Conservation (phyloP, 2,797 vertebrate genomes). For the Acomys russatus region DNA sequence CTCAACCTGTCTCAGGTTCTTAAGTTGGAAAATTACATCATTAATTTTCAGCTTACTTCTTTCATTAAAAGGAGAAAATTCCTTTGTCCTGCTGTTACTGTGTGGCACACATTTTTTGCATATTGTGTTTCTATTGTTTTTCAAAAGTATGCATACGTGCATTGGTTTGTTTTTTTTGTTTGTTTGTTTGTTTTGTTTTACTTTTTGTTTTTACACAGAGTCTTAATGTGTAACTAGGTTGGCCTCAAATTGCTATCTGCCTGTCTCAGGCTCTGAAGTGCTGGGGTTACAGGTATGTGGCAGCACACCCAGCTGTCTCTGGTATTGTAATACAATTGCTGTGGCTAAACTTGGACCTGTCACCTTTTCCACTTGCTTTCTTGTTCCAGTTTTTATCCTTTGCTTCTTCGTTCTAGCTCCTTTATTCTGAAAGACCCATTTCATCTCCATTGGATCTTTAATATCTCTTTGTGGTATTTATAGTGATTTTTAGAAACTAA, state of each 20-base stretch:
- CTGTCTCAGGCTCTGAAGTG: neutral
- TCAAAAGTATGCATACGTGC: neutral
- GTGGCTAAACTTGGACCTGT: neutral
- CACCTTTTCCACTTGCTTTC: neutral
- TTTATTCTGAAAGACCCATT: neutral
- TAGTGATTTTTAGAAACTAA: slow-evolving; percentile 36
- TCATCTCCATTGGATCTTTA: neutral
- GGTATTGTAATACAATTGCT: neutral
- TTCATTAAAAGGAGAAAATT: neutral
- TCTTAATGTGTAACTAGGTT: neutral
- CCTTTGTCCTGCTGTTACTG: slow-evolving; percentile 15
- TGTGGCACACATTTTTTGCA: neutral
- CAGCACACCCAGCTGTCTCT: neutral
- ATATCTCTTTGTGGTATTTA: neutral
- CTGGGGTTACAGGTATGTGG: neutral
- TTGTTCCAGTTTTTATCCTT: neutral
- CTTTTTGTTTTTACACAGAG: neutral
- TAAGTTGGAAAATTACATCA: slow-evolving; percentile 26
- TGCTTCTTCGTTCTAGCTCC: neutral
- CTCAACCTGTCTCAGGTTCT: neutral
- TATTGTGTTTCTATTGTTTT: slow-evolving; percentile 38
- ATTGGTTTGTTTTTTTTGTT: neutral
- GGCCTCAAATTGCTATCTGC: neutral
- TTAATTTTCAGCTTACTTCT: slow-evolving; percentile 4
- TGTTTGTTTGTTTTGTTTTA: neutral